Evolutionary conservation across 2,113 vertebrate genomes (phyloP).

Genomic region (Sialia sialis): DNA sequence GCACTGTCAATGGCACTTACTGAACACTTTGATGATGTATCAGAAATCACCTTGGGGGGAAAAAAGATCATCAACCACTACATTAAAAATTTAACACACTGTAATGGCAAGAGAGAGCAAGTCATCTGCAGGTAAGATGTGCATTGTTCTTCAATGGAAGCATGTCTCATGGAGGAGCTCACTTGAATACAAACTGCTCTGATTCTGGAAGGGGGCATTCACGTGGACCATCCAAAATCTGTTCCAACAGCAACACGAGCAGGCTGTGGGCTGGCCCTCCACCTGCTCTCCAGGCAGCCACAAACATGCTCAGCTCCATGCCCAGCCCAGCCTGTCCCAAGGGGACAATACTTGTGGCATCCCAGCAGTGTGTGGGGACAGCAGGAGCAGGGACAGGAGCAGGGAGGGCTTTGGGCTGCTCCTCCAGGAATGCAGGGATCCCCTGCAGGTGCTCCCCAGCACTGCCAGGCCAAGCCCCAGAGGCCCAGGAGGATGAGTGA

Average conservation of each 20-base stretch:
- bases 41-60: background rate
- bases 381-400: background rate
- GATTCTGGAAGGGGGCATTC: background rate
- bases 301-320: background rate
- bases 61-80: background rate
- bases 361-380: background rate
- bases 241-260: background rate
- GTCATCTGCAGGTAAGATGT: background rate
- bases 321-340: background rate
- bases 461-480: background rate
- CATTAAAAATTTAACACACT: background rate
- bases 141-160: background rate
- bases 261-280: background rate
- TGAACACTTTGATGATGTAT: background rate
- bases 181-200: background rate
- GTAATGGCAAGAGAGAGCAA: background rate
- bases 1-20: background rate
- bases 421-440: background rate
- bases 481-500: background rate
- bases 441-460: background rate
- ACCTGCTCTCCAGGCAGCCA: background rate
- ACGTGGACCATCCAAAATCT: fast-evolving
- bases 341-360: background rate
- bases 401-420: background rate
- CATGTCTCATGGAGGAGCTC: background rate